A percentile compares a stretch with the other conserved stretches of the same genome.
These are phyloP conservation scores for Ridgeia piscesae DNA, from an alignment of 1,140 invertebrate species.

Conservation along the genomic window DNA sequence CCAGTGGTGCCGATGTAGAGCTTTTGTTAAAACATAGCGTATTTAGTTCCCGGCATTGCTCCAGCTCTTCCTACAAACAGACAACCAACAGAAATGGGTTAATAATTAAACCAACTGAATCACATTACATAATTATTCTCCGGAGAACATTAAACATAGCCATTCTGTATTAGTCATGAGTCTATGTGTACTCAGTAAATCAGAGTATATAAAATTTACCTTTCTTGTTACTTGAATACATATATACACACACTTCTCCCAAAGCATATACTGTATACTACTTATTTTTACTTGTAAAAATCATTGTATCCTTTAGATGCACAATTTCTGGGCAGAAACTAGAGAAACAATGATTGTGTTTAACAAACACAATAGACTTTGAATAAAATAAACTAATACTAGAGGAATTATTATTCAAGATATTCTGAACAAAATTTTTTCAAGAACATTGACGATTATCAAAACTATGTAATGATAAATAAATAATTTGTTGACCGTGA, in stretches of 20 bases:
- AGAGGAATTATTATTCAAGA: too few species aligned
- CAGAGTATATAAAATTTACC: too few species aligned
- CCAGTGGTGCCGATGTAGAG: background rate
- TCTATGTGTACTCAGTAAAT: background rate
- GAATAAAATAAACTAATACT: too few species aligned
- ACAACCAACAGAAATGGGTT: background rate
- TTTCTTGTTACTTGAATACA: too few species aligned
- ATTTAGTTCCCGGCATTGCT: background rate
- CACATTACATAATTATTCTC: background rate
- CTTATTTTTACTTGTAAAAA: background rate
- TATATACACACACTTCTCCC: too few species aligned
- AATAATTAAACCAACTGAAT: background rate
- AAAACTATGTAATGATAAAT: too few species aligned
- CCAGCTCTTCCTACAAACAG: slow-evolving; percentile 8
- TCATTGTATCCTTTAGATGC: background rate
- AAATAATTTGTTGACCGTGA: slow-evolving; percentile 14
- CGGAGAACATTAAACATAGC: background rate
- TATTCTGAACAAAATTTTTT: too few species aligned
- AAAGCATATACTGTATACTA: background rate
- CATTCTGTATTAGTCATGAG: background rate
- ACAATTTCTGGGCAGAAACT: background rate
- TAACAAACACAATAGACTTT: too few species aligned
- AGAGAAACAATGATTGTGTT: background rate
- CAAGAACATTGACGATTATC: too few species aligned
- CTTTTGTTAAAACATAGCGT: slow-evolving; percentile 8